Evolutionary conservation across 2,797 vertebrate species (phyloP), one percentile per base, ranked within the genome.

Genomic region (Rhodeus uyekii): DNA sequence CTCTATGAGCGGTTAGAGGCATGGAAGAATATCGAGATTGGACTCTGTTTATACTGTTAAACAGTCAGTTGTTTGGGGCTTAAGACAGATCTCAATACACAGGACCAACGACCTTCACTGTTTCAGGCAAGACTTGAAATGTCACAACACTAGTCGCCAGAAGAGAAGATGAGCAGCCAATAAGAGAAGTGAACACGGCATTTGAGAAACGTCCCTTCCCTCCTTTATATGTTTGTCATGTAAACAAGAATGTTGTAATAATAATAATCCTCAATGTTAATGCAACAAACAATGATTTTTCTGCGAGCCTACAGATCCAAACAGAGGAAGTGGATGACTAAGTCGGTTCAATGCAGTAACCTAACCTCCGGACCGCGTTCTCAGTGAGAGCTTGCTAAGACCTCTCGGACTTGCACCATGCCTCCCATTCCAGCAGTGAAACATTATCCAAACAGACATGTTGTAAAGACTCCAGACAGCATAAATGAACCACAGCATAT

Each of bases 21-120:
- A 55, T 24, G n/a, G 18, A 42, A 79, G 24, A 7, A 58, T 16
- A 36, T n/a, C n/a, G n/a, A 36, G 13, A 10, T 50, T 38, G 48
- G n/a, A 74, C 22, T 14, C n/a, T 38, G 34, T 38, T 44, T 27
- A 60, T 13, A 55, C 53, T 29, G 14, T 10, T 53, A 32, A 9
- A n/a, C 50, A 36, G 34, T 12, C 22, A 50, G 19, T 9, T 34
- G 68, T 16, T 36, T 24, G 29, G 12, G 32, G 13, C 3, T 8
- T 38, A 8, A 24, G 13, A 29, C 78, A 75, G 78, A 84, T 85
- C 86, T 87, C 83, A 86, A 87, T 18, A 69, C 84, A 84, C n/a
- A 60, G 53, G 16, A 55, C 14, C 4, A 61, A 76, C 38, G 16
- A 63, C 32, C 69, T 76, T 73, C 71, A 42, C 27, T 2, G 46